These are phyloP conservation scores for Cylloceria caligata DNA, from an alignment of 2,888 invertebrate genomes.

Conservation along the genomic window DNA sequence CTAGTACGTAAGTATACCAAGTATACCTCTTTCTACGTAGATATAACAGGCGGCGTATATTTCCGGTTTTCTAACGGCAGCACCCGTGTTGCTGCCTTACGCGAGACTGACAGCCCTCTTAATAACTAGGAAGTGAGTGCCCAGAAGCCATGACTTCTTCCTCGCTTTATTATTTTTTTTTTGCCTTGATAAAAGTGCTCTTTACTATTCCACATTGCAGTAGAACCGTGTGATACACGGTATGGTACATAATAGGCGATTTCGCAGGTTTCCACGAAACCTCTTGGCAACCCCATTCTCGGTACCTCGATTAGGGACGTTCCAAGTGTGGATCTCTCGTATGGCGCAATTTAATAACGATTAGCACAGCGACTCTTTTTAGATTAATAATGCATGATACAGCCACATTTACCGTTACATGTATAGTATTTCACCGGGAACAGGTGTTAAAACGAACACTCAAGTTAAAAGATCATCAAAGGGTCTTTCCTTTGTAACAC, in stretches of 20 bases:
- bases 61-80: constrained; percentile 80
- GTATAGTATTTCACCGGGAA: constrained; percentile 22
- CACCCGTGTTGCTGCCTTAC: constrained; percentile 47
- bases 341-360: constrained; percentile 64
- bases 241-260: neutral
- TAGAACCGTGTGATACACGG: neutral
- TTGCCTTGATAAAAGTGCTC: neutral
- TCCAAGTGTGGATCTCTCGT: constrained; percentile 12
- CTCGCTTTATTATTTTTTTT: constrained; percentile 1
- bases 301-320: constrained; percentile 20
- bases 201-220: neutral
- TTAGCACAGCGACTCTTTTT: constrained; percentile 35
- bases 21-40: constrained; percentile 74
- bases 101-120: constrained; percentile 54
- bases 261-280: constrained; percentile 24
- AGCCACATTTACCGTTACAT: constrained; percentile 17
- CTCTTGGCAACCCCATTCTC: neutral
- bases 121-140: constrained; percentile 68
- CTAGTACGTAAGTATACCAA: constrained; percentile 68
- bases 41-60: constrained; percentile 67
- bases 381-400: constrained; percentile 59
- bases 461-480: constrained; percentile 39
- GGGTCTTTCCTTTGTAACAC: neutral
- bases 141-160: constrained; percentile 11
- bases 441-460: constrained; percentile 40